A percentile compares a stretch with the other conserved stretches of the same genome.
phyloP scores from a whole-genome alignment of 2,888 invertebrate species.

The Latheticus oryzae region DNA sequence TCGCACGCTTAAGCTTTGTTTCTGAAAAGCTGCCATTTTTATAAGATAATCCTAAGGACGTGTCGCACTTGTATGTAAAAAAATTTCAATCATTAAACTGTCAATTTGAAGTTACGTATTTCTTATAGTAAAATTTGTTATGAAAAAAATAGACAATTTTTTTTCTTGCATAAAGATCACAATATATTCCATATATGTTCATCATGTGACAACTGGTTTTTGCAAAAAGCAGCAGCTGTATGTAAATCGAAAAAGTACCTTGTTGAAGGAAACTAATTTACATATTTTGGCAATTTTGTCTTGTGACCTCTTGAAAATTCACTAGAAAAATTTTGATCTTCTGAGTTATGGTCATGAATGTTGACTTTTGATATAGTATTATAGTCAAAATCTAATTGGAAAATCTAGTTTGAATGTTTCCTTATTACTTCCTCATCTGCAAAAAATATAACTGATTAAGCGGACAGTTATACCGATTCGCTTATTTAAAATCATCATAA shows the following conservation, averaged over 20 bases:
- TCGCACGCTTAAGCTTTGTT: slow-evolving; percentile 11
- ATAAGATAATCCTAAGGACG: too few species aligned
- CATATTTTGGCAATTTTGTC: slow-evolving; percentile 30
- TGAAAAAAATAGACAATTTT: too few species aligned
- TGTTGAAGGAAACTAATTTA: slow-evolving; percentile 18
- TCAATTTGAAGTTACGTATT: too few species aligned
- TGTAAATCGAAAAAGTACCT: slow-evolving; percentile 8
- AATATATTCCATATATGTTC: neutral
- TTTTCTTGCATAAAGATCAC: neutral
- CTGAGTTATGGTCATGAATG: slow-evolving; percentile 23
- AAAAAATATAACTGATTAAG: slow-evolving; percentile 16
- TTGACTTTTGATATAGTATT: slow-evolving; percentile 9
- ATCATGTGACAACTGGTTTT: neutral
- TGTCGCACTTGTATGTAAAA: too few species aligned
- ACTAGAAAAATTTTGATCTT: slow-evolving; percentile 18
- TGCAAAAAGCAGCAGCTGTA: neutral
- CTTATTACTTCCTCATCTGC: too few species aligned
- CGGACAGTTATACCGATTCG: slow-evolving; percentile 20
- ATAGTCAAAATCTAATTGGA: neutral
- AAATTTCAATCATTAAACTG: too few species aligned
- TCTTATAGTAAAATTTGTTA: neutral
- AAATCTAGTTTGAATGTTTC: slow-evolving; percentile 7
- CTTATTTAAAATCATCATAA: slow-evolving; percentile 23
- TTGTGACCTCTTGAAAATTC: slow-evolving; percentile 25
- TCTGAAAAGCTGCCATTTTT: slow-evolving; percentile 18